These are phyloP conservation scores for Hydrochoerus hydrochaeris DNA, from an alignment of 2,113 vertebrate species.

Conservation along the genomic window DNA sequence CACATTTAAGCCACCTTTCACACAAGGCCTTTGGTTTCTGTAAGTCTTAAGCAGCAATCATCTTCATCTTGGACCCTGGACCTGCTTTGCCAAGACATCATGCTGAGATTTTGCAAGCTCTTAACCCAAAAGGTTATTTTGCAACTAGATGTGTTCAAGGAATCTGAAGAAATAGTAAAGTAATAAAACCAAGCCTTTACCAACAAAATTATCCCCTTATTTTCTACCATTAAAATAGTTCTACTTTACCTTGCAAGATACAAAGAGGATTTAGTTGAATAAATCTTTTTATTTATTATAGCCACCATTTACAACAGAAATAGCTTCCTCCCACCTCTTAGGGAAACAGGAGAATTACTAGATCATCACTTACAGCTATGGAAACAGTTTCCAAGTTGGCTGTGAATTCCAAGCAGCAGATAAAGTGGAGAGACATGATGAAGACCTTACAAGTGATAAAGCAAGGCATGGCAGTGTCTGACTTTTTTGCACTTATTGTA, in stretches of 20 bases:
- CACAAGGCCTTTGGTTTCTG: neutral
- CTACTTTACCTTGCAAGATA: constrained; percentile 67
- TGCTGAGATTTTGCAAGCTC: constrained; percentile 53
- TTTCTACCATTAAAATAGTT: constrained; percentile 64
- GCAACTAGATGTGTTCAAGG: neutral
- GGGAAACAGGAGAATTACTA: constrained; percentile 67
- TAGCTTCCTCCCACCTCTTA: constrained; percentile 67
- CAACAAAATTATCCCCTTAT: constrained; percentile 73
- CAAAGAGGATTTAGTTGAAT: constrained; percentile 76
- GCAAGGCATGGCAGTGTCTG: neutral
- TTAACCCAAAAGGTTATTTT: constrained; percentile 66
- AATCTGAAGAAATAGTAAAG: constrained; percentile 48
- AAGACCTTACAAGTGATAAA: neutral
- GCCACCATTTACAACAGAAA: constrained; percentile 70
- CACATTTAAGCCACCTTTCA: neutral
- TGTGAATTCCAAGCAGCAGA: constrained; percentile 35
- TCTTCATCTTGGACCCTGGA: neutral
- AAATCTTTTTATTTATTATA: constrained; percentile 78
- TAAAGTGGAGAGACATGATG: neutral
- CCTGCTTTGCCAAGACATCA: neutral
- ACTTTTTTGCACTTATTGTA: neutral
- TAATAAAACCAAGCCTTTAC: constrained; percentile 75
- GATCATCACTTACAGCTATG: constrained; percentile 52
- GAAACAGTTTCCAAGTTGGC: constrained; percentile 31
- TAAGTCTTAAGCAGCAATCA: neutral